Base-by-base conservation (phyloP, 2,797 vertebrate species). In the Myotis pilosus region DNA sequence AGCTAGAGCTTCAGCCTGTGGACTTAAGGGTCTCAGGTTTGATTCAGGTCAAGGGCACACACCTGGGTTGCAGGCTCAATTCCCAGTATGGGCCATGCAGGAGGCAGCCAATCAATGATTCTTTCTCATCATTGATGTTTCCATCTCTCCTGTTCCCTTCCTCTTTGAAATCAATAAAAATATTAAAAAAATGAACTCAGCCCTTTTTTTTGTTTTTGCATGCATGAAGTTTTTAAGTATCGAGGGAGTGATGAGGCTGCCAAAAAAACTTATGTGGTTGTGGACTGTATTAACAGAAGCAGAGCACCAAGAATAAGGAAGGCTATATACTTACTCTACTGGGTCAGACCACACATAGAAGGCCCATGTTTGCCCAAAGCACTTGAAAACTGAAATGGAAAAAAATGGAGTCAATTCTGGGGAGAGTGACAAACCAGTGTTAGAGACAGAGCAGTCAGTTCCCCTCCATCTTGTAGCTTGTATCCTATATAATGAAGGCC, bases 221-320 rank as follows among this genome's bases (percentile, higher is more conserved):
- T 33, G 36, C n/a, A 68, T 84, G 87, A 91, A 55, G 76, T 51
- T 92, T 89, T 0, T 30, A 94, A 72, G 36, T 64, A 89, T 5
- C 47, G 41, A 5, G 33, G 95, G 91, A 94, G 72, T 68, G 76
- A 89, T 79, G 49, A 47, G 49, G 44, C 36, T 94, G 72, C 55
- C 83, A 53, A 60, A 85, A 89, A 80, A 30, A 7, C 36, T 76
- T 68, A 71, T 68, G 66, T 44, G 71, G 6, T 4, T 64, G 57
- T 55, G 20, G 66, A 57, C 8, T 83, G 87, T 82, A 7, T 87
- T 38, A 76, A 72, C 8, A 71, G 68, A 89, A 89, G 68, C 30
- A 71, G 68, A 86, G 8, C 6, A 36, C 30, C 44, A 36, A 51
- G 17, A 55, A 13, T 81, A 68, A 53, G 33, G 17, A 89, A 33